phyloP scores from a whole-genome alignment of 1,140 invertebrate species.

The Rhysida immarginata region DNA sequence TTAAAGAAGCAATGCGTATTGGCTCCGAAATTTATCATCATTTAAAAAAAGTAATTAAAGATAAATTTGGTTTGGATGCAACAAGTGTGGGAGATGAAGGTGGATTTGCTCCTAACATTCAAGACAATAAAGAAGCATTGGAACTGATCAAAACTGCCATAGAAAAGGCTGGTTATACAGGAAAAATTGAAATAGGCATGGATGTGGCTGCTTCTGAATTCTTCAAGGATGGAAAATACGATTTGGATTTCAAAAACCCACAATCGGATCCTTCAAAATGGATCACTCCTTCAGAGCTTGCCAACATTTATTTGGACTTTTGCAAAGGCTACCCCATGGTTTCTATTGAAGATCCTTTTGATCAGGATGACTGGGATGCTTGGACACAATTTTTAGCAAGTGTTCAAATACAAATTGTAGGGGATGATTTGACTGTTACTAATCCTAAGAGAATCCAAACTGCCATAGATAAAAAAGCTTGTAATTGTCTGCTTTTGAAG shows the following conservation, averaged over 20 bases:
- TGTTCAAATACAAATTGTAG: conserved; percentile 57
- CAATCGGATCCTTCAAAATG: conserved; percentile 57
- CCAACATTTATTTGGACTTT: conserved; percentile 76
- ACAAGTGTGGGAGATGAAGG: conserved; percentile 98
- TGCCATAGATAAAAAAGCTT: conserved; percentile 94
- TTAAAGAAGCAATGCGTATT: conserved; percentile 97
- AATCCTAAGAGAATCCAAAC: conserved; percentile 88
- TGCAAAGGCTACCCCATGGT: conserved; percentile 89
- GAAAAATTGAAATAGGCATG: conserved; percentile 94
- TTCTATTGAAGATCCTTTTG: conserved; percentile 97
- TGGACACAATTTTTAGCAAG: conserved; percentile 67
- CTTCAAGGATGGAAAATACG: conserved; percentile 67
- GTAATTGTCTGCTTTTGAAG: conserved; percentile 92
- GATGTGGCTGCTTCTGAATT: conserved; percentile 98
- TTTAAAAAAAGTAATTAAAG: conserved; percentile 89
- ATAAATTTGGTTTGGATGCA: conserved; percentile 82
- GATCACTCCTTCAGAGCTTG: conserved; percentile 61
- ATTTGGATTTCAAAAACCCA: conserved; percentile 95
- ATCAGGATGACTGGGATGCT: conserved; percentile 92
- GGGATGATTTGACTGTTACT: conserved; percentile 91
- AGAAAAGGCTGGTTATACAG: conserved; percentile 81
- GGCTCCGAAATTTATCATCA: conserved; percentile 94
- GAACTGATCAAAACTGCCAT: conserved; percentile 81
- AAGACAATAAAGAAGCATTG: conserved; percentile 84
- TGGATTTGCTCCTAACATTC: conserved; percentile 97